Evolutionary conservation across 2,888 invertebrate species (phyloP).

Genomic region (Harmothoe impar): DNA sequence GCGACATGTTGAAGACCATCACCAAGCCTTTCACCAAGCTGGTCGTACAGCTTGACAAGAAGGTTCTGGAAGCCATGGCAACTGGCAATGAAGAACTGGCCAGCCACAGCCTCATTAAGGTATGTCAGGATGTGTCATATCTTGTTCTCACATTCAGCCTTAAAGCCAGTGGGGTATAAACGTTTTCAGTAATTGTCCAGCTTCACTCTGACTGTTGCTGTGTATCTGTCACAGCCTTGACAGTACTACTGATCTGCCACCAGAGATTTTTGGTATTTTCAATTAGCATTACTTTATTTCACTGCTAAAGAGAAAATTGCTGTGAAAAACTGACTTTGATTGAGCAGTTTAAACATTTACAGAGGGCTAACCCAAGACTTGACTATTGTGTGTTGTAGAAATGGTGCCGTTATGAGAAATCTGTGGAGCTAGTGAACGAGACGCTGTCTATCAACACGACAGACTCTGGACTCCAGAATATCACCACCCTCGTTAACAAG

Average conservation of each 20-base stretch:
- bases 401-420: constrained; percentile 66
- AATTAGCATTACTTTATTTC: too few relatives aligned
- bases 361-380: too few relatives aligned
- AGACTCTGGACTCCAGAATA: not conserved
- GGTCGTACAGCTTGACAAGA: constrained; percentile 79
- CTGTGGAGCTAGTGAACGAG: constrained; percentile 10
- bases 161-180: too few relatives aligned
- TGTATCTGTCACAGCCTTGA: too few relatives aligned
- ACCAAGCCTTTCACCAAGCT: constrained; percentile 84
- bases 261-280: too few relatives aligned
- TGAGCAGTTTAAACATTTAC: too few relatives aligned
- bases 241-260: too few relatives aligned
- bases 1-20: constrained; percentile 83
- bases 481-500: constrained; percentile 43
- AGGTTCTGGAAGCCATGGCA: constrained; percentile 69
- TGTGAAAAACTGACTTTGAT: too few relatives aligned
- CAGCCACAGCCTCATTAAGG: constrained; percentile 68
- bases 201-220: too few relatives aligned
- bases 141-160: too few relatives aligned
- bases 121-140: constrained; percentile 52
- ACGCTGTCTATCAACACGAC: not conserved
- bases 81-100: constrained; percentile 64
- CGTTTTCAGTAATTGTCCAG: too few relatives aligned
- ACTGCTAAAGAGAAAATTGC: too few relatives aligned
- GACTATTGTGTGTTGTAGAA: constrained; percentile 51